These are phyloP conservation scores for Baryphthengus martii DNA, from an alignment of 2,113 vertebrate genomes.

Conservation along the genomic window DNA sequence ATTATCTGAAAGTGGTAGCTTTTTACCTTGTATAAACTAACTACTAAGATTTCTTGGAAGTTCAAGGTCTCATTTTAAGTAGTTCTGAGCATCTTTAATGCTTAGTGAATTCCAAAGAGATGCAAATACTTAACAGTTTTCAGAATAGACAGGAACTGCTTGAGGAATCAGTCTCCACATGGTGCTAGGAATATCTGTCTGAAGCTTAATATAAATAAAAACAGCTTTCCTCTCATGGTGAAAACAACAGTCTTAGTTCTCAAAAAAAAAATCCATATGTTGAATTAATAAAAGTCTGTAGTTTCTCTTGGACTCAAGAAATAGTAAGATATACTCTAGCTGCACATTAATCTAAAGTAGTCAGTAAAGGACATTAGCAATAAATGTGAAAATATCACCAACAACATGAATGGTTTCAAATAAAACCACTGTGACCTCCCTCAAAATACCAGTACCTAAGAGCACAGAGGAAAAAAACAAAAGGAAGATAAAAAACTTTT, in stretches of 20 bases:
- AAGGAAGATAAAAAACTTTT: background rate
- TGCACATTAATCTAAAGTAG: background rate
- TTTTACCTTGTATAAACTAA: background rate
- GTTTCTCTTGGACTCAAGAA: background rate
- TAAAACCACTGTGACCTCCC: background rate
- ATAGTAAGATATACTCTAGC: background rate
- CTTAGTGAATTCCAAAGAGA: background rate
- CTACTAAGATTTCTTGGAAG: background rate
- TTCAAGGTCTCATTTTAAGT: background rate
- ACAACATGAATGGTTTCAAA: background rate
- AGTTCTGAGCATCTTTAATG: background rate
- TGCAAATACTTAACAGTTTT: background rate
- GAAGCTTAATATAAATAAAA: background rate
- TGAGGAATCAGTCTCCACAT: background rate
- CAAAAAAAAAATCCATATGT: no score
- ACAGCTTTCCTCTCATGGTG: background rate
- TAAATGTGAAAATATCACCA: background rate
- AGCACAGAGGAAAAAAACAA: background rate
- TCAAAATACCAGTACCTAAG: background rate
- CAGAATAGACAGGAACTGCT: background rate
- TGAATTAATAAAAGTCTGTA: background rate
- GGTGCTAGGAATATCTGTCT: background rate
- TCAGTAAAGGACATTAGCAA: background rate
- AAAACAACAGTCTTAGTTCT: background rate
- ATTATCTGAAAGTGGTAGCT: background rate